Evolutionary conservation across 2,113 vertebrate genomes (phyloP), one percentile per base, ranked within the genome.

Genomic region (Eublepharis macularius): DNA sequence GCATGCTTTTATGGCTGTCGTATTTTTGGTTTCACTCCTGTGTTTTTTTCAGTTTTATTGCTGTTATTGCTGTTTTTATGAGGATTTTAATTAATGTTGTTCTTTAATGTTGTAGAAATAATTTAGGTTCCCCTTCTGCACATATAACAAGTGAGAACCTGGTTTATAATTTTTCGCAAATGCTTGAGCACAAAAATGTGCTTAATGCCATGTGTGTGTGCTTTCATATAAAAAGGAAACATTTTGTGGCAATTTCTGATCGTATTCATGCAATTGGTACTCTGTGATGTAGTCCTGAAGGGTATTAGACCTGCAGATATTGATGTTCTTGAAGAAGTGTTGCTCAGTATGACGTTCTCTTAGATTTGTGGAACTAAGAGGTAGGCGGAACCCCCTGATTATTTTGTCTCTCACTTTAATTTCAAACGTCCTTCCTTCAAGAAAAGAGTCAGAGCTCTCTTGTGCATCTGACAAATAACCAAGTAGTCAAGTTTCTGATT

Each of bases 401-500:
- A 45, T 19, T 77, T 80, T 32, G 39, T 16, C 24, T 36, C 11
- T 3, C 11, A 5, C 4, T 16, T 34, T 47, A 36, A 54, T 73
- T 5, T 45, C 14, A 21, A 24, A 34, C 34, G n/a, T 19, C 36
- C 0, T 0, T 45, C 77, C 43, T 0, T 3, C 63, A n/a, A 41
- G 89, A 88, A 76, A 0, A 82, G 39, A 74, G 24, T 1, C 0
- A 74, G 79, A 76, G 82, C 68, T 51, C 0, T 6, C 2, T 11
- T 34, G 5, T 4, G 0, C 63, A 11, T 60, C 9, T 0, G 85
- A 14, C 2, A 19, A 43, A 29, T 0, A 0, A 36, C 77, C 0
- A 0, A 21, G 76, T 88, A 80, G 66, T 2, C 0, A 0, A 2
- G 32, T 17, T n/a, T 49, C 83, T 93, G 91, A 95, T 91, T 92